phyloP scores from a whole-genome alignment of 1,140 invertebrate genomes.

The Aphelinus certus region DNA sequence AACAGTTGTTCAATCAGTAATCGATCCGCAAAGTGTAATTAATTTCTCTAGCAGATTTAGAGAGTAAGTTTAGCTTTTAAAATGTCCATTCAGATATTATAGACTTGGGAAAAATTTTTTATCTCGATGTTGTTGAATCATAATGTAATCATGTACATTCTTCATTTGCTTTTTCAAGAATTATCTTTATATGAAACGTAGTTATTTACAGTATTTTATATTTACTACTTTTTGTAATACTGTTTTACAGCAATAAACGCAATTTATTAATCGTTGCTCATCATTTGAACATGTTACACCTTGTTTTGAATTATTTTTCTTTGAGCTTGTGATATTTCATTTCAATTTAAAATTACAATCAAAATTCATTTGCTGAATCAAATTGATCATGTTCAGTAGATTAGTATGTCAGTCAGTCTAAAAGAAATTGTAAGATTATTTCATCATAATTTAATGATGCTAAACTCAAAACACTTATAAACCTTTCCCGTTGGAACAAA shows the following conservation, averaged over 20 bases:
- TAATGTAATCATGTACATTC: constrained; percentile 35
- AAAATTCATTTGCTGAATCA: no score
- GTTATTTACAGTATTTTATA: constrained; percentile 38
- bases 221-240: constrained; percentile 36
- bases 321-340: no score
- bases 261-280: constrained; percentile 25
- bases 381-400: no score
- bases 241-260: constrained; percentile 39
- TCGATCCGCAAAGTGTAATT: constrained; percentile 25
- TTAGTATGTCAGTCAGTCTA: no score
- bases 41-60: constrained; percentile 42
- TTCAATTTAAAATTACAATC: no score
- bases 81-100: constrained; percentile 21
- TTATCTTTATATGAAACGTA: constrained; percentile 25
- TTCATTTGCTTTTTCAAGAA: constrained; percentile 29
- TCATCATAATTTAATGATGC: no score
- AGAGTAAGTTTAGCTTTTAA: constrained; percentile 40
- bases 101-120: constrained; percentile 22
- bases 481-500: no score
- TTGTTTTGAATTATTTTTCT: no score
- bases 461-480: no score
- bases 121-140: constrained; percentile 30
- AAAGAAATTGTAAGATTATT: no score
- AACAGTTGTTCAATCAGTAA: not conserved
- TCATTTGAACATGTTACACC: not conserved